These are phyloP conservation scores for Pteropus rufus DNA, from an alignment of 2,797 vertebrate genomes.

Conservation along the genomic window DNA sequence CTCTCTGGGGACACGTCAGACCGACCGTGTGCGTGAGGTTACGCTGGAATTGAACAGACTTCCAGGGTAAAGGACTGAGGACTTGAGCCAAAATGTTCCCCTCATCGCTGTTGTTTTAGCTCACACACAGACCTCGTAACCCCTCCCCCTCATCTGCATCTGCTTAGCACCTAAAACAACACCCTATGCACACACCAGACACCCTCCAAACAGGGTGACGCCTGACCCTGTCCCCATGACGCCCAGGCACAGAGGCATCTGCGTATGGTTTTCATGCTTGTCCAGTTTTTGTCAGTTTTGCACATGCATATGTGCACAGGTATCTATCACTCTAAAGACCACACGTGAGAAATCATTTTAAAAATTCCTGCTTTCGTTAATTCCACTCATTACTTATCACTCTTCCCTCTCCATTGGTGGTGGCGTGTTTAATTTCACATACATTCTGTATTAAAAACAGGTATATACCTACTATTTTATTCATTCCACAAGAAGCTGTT, in stretches of 20 bases:
- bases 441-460: background rate
- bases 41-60: background rate
- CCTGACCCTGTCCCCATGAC: background rate
- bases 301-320: background rate
- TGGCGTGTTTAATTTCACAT: background rate
- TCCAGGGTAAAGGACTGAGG: background rate
- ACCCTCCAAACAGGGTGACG: background rate
- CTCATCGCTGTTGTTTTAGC: background rate
- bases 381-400: background rate
- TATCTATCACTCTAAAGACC: background rate
- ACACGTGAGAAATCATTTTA: background rate
- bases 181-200: too few species aligned
- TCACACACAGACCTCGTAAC: background rate
- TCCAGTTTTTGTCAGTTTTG: background rate
- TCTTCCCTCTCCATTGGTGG: background rate
- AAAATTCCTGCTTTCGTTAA: background rate
- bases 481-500: background rate
- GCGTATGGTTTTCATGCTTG: background rate
- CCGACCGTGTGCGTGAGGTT: background rate
- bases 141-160: background rate
- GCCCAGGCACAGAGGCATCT: background rate
- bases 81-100: background rate
- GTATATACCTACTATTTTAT: background rate
- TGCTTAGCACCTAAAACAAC: background rate
- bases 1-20: background rate